phyloP scores from a whole-genome alignment of 1,140 invertebrate species.

The Eueides isabella region DNA sequence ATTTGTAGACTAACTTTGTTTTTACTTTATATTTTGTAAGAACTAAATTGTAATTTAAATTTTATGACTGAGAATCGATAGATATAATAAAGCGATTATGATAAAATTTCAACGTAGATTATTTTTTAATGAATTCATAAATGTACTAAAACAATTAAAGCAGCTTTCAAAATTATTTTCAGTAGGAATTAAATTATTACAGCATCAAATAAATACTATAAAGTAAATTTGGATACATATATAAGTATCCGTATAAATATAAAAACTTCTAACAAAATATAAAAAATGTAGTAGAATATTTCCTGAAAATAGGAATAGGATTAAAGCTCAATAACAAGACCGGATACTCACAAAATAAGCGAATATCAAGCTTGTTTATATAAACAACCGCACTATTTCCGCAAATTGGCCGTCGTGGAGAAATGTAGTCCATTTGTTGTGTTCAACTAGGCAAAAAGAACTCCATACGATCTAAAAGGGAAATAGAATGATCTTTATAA shows the following conservation, averaged over 20 bases:
- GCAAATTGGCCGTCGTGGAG: conserved; percentile 21
- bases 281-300: background rate
- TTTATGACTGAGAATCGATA: background rate
- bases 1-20: background rate
- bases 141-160: too few relatives aligned
- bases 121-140: too few relatives aligned
- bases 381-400: conserved; percentile 32
- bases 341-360: conserved; percentile 9
- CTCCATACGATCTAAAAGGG: conserved; percentile 23
- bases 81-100: too few relatives aligned
- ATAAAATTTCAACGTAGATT: too few relatives aligned
- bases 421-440: conserved; percentile 25
- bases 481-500: conserved; percentile 15
- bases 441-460: conserved; percentile 24
- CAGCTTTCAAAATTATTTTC: too few relatives aligned
- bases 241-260: too few relatives aligned
- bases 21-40: background rate
- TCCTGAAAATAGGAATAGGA: background rate
- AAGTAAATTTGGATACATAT: too few relatives aligned
- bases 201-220: too few relatives aligned
- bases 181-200: too few relatives aligned
- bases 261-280: background rate
- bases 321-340: conserved; percentile 17
- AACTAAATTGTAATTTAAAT: background rate
- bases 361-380: conserved; percentile 31